Evolutionary conservation across 2,797 vertebrate species (phyloP), one percentile per base, ranked within the genome.

Genomic region (Pachyuromys duprasi): DNA sequence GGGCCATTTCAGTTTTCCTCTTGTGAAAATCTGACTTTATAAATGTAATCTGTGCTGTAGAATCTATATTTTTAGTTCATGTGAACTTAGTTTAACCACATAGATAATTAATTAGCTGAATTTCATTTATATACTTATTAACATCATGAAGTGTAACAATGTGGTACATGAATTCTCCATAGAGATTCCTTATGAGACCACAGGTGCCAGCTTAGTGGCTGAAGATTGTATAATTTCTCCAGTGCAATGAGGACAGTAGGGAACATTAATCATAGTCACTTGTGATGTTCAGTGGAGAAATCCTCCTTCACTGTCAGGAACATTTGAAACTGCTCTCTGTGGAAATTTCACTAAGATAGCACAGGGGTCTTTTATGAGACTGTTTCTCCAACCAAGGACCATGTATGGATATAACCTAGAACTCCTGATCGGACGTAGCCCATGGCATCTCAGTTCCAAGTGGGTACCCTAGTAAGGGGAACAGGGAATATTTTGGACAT

Each of bases 121-220:
- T 8, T 45, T 83, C 39, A 65, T 22, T 22, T 33, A 83, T 65
- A 39, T 65, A 45, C 17, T 45, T 83, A 63, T 63, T 65, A 65
- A 45, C 17, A 83, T 83, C 31, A 83, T 45, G 39, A 83, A 65
- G 45, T 65, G 5, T 65, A 65, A 31, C 39, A 65, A 33, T 42
- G 7, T 17, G 42, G 4, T 82, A 82, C 7, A 62, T 22, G 1
- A 82, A 45, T 45, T 83, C 75, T 49, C 75, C 3, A 33, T 53
- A 18, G 28, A 53, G 45, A 53, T 53, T 69, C 17, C 20, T 20
- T 79, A 18, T 53, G 9, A 24, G 20, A 84, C 11, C 12, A 65
- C 22, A 63, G 7, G 4, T 17, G 0, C 22, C 31, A 6, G 1
- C 5, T 42, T 33, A n/a, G 13, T n/a, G 4, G n/a, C 26, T 53